A percentile compares a stretch with the other conserved stretches of the same genome.
Conservation (phyloP, 2,888 invertebrate genomes). For the Phaonia tiefii region DNA sequence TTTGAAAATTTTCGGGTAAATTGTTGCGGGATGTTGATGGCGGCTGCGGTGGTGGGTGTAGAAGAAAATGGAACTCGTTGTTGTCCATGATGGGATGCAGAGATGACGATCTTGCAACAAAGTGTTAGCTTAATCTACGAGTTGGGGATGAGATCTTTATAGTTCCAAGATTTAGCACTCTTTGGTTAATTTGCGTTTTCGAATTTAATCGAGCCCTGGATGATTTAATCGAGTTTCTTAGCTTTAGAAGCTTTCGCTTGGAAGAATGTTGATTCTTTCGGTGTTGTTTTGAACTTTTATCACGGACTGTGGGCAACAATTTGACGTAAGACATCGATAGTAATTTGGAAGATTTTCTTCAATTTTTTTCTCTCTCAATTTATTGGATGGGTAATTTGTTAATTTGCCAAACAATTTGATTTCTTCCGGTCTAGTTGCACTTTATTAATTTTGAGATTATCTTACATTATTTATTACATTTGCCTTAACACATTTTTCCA, state of each 20-base stretch:
- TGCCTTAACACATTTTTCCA: not conserved
- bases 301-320: constrained; percentile 30
- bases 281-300: constrained; percentile 30
- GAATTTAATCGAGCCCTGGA: not conserved
- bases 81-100: constrained; percentile 35
- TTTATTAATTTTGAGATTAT: not conserved
- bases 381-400: no score
- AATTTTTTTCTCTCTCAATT: constrained; percentile 7
- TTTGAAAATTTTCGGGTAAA: constrained; percentile 75
- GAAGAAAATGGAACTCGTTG: constrained; percentile 21
- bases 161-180: constrained; percentile 49
- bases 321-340: constrained; percentile 69
- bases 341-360: not conserved
- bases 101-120: not conserved
- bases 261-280: constrained; percentile 13
- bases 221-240: not conserved
- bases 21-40: constrained; percentile 44
- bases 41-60: constrained; percentile 39
- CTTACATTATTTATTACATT: not conserved
- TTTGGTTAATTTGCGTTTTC: constrained; percentile 34
- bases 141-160: constrained; percentile 65
- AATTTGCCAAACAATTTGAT: no score
- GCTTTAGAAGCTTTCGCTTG: constrained; percentile 5
- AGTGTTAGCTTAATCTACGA: constrained; percentile 68
- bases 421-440: no score